Evolutionary conservation across 2,113 vertebrate genomes (phyloP).

Genomic region (Crotalus tigris): DNA sequence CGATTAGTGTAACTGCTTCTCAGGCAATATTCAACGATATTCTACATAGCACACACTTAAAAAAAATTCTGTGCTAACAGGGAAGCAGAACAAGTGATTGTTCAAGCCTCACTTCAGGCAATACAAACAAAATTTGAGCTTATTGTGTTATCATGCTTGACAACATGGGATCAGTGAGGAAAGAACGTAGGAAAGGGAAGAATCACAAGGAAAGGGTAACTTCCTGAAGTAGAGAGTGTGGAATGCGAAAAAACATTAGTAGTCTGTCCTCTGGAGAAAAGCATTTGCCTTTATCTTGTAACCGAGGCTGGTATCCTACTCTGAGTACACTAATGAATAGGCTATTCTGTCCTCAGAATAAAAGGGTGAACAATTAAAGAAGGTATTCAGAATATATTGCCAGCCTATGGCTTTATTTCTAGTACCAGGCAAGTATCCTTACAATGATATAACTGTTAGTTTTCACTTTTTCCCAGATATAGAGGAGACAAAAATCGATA

Average conservation of each 20-base stretch:
- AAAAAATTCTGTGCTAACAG: not conserved
- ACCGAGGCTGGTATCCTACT: not conserved
- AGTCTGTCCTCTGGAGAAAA: not conserved
- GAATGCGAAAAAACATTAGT: not conserved
- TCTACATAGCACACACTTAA: not conserved
- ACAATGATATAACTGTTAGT: not conserved
- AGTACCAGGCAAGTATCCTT: constrained; percentile 10
- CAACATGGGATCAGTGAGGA: not conserved
- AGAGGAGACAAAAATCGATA: not conserved
- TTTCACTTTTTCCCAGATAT: constrained; percentile 1
- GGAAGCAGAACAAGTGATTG: not conserved
- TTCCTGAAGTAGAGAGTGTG: not conserved
- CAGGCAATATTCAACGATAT: not conserved
- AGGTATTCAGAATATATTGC: constrained; percentile 1
- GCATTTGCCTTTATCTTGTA: not conserved
- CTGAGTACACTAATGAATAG: not conserved
- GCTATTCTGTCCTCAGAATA: constrained; percentile 1
- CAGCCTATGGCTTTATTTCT: constrained; percentile 14
- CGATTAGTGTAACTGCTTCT: not conserved
- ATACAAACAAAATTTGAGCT: not conserved
- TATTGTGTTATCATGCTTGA: not conserved
- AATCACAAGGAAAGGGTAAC: not conserved
- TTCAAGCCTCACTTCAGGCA: not conserved
- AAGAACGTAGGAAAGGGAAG: not conserved
- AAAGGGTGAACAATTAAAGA: constrained; percentile 1